A percentile compares a stretch with the other conserved stretches of the same genome.
phyloP scores from a whole-genome alignment of 1,140 invertebrate species.

The Oncopodura yosiiana region DNA sequence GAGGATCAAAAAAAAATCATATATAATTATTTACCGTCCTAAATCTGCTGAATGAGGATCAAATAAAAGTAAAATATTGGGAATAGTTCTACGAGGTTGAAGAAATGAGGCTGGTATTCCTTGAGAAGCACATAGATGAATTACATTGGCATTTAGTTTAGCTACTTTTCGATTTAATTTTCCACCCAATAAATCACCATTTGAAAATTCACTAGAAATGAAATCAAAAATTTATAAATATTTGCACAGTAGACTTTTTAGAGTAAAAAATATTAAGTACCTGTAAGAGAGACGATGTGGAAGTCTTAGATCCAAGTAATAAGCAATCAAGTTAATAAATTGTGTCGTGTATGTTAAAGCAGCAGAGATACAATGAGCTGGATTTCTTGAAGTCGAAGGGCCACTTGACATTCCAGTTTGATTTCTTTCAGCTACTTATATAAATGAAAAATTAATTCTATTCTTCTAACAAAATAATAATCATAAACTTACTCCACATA shows the following conservation, averaged over 20 bases:
- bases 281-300: conserved; percentile 65
- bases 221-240: conserved; percentile 30
- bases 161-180: conserved; percentile 63
- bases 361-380: conserved; percentile 62
- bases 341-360: conserved; percentile 72
- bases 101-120: conserved; percentile 46
- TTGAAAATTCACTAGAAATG: conserved; percentile 59
- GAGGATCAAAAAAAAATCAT: conserved; percentile 19
- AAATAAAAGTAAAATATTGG: conserved; percentile 61
- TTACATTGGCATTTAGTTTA: conserved; percentile 66
- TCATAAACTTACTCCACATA: conserved; percentile 52
- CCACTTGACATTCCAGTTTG: conserved; percentile 51
- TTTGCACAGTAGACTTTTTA: conserved; percentile 11
- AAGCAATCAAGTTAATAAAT: conserved; percentile 64
- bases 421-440: conserved; percentile 50
- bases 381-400: conserved; percentile 46
- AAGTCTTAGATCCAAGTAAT: conserved; percentile 62
- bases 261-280: conserved; percentile 40
- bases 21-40: conserved; percentile 48
- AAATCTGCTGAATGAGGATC: conserved; percentile 55
- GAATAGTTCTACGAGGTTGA: conserved; percentile 58
- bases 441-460: background rate
- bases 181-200: conserved; percentile 55
- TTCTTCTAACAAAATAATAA: conserved; percentile 1
- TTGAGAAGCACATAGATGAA: conserved; percentile 71